Percentiles rank a stretch among this genome's conserved stretches.
Conservation (phyloP, 2,113 vertebrate genomes). For the Chauna torquata region DNA sequence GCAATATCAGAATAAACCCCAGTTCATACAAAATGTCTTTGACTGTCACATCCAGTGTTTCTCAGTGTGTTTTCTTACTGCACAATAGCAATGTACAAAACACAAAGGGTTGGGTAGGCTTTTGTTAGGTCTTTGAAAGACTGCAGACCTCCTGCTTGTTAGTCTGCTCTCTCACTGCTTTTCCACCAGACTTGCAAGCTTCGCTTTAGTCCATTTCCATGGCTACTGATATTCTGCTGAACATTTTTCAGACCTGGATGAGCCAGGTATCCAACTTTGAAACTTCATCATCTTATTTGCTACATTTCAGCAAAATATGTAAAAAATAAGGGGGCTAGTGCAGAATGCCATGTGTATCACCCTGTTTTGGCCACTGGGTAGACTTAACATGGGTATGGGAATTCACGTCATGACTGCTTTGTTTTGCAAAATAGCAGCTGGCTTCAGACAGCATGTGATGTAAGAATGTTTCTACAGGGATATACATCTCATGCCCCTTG, state of each 20-base stretch:
- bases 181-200: neutral
- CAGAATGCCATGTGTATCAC: neutral
- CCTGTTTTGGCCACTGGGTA: neutral
- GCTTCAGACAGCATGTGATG: neutral
- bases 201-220: neutral
- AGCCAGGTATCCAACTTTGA: neutral
- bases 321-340: accelerated
- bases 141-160: neutral
- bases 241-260: neutral
- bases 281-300: neutral
- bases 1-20: neutral
- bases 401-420: neutral
- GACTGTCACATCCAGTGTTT: neutral
- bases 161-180: neutral
- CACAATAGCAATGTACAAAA: neutral
- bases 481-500: neutral
- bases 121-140: neutral
- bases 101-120: neutral
- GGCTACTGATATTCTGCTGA: neutral
- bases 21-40: neutral
- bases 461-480: neutral
- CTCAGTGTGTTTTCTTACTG: neutral
- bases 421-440: neutral
- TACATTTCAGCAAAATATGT: neutral
- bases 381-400: neutral